Evolutionary conservation across 2,797 vertebrate genomes (phyloP), one percentile per base, ranked within the genome.

Genomic region (Dendrocincla tyrannina): DNA sequence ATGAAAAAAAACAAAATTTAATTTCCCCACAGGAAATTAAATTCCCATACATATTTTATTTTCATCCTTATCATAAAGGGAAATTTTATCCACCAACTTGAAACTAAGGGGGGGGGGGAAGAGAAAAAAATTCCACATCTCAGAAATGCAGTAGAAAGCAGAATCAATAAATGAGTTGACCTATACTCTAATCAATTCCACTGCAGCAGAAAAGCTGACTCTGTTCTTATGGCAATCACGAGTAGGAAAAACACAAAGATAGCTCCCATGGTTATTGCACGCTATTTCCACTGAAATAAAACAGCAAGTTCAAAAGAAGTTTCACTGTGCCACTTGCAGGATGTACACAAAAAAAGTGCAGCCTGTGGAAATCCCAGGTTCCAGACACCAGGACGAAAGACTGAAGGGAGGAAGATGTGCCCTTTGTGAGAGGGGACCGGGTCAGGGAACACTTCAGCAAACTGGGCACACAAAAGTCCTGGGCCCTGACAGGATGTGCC

Each of bases 181-280:
- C 52, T 70, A 46, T 27, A 30, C 23, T 73, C 55, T 5, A 64
- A 88, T 78, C 35, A 77, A 86, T 81, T 70, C 35, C 66, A 69
- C 30, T 80, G 69, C 41, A 87, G 70, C 70, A 91, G 52, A 55
- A 49, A 87, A 63, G 28, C 13, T 41, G 17, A 24, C 77, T 68
- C 35, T 82, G 14, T 17, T 69, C 52, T 49, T 62, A 35, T 0
- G 3, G 23, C 46, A 79, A 73, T 44, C 41, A 32, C 23, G 73
- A 49, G 42, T 8, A 68, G n/a, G 24, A 88, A 72, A 64, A 75
- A 72, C 4, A 27, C 11, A 50, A 60, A 55, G 13, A 30, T 14
- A 32, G 0, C 3, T 50, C 39, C 49, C 0, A 0, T 20, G 30
- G 33, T 64, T 63, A 63, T 1, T 70, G 39, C 35, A 59, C 9